A percentile compares a stretch with the other conserved stretches of the same genome.
Evolutionary conservation across 2,797 vertebrate species (phyloP).

Genomic region (Microchirus variegatus): DNA sequence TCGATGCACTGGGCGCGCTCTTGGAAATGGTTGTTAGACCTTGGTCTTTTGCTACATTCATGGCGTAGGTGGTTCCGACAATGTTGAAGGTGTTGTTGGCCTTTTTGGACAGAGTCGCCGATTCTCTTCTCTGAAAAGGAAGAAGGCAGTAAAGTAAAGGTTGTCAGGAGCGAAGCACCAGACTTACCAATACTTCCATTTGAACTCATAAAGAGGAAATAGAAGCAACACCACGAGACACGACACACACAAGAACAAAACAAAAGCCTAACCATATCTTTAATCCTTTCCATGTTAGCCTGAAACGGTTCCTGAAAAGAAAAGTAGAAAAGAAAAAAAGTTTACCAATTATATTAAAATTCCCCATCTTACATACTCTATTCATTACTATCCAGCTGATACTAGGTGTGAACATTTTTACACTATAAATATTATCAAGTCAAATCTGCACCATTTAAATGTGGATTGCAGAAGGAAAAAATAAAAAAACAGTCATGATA

Average conservation of each 20-base stretch:
- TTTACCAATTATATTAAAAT: conserved; percentile 81
- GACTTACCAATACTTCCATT: conserved; percentile 82
- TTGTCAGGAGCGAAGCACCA: conserved; percentile 56
- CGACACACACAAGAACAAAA: conserved; percentile 83
- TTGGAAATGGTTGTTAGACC: conserved; percentile 93
- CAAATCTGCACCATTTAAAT: conserved; percentile 66
- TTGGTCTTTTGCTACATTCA: conserved; percentile 93
- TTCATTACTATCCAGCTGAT: conserved; percentile 66
- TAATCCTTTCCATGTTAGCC: conserved; percentile 84
- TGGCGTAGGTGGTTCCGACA: conserved; percentile 95
- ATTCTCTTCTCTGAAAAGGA: conserved; percentile 91
- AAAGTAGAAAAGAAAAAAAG: conserved; percentile 83
- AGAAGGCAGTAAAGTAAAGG: conserved; percentile 70
- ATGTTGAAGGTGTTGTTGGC: conserved; percentile 98
- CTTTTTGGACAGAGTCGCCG: conserved; percentile 91
- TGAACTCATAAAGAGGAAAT: conserved; percentile 83
- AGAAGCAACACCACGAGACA: conserved; percentile 83
- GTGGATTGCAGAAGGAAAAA: conserved; percentile 59
- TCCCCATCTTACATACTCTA: conserved; percentile 75
- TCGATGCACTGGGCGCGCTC: conserved; percentile 79
- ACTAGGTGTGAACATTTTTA: conserved; percentile 57
- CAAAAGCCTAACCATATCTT: conserved; percentile 84
- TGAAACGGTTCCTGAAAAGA: conserved; percentile 83
- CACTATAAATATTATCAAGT: conserved; percentile 51
- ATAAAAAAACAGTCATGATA: conserved; percentile 35